Base-by-base conservation (phyloP, 2,113 vertebrate genomes). In the Grantiella picta region DNA sequence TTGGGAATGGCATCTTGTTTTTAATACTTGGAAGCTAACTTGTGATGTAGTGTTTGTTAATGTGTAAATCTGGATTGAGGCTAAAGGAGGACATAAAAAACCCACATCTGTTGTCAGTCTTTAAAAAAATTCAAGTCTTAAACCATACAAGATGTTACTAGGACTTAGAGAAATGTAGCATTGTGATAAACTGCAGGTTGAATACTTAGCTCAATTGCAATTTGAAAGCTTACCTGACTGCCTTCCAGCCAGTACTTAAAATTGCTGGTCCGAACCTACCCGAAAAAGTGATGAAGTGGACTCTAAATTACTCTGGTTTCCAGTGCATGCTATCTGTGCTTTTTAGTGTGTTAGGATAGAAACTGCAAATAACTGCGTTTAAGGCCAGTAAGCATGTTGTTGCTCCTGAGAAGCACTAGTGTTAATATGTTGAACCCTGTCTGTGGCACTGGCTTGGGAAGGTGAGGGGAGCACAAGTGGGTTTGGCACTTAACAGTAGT, bases 271-370 rank as follows among this genome's bases (percentile, higher is more conserved):
- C 56, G 65, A 71, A 94, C 13, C 27, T 66, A 15, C 12, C 10
- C 21, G 16, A 5, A 60, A 77, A 53, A 3, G 2, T 7, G 28
- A 12, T 36, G 24, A 70, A 81, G 31, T 0, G 1, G 20, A 36
- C 21, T 72, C 9, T 36, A 10, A 5, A 5, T 73, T 36, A 22
- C 53, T 60, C 31, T 18, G 5, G 1, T 52, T 84, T 57, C 49
- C 2, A 0, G 15, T 60, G 16, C 16, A 2, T n/a, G 5, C 16
- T 60, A 4, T 40, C 25, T 53, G 35, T 45, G 28, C 21, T 19
- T 77, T 60, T 68, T 12, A 13, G 20, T 7, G 8, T 38, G 15
- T 68, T 50, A 28, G 52, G 8, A 20, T 63, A 75, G n/a, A 59
- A 68, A 33, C 19, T 72, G 61, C 38, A 53, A 50, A 7, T 42